These are phyloP conservation scores for Isoperla grammatica DNA, from an alignment of 2,888 invertebrate species.

Conservation along the genomic window DNA sequence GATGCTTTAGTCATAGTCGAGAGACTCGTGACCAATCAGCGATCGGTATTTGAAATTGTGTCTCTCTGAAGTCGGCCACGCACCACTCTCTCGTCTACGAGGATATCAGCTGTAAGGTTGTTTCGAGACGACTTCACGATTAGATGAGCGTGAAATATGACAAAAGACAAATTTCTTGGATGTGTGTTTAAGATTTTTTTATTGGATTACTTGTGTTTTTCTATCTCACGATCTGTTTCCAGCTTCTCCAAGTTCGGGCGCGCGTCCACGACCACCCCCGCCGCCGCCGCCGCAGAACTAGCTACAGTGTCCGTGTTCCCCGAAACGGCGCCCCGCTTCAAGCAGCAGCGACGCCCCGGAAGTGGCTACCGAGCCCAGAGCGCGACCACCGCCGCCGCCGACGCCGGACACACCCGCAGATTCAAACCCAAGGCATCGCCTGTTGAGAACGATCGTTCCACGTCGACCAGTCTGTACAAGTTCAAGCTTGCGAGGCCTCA, in stretches of 20 bases:
- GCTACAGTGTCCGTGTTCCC: constrained; percentile 59
- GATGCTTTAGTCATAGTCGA: too few species aligned
- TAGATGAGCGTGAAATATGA: too few species aligned
- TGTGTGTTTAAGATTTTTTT: too few species aligned
- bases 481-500: constrained; percentile 76
- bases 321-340: constrained; percentile 45
- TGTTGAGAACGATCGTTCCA: constrained; percentile 24
- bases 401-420: constrained; percentile 43
- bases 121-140: too few species aligned
- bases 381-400: constrained; percentile 36
- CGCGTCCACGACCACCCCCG: not conserved
- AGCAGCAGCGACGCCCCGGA: constrained; percentile 38
- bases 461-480: constrained; percentile 64
- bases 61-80: too few species aligned
- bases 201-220: too few species aligned
- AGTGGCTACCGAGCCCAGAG: constrained; percentile 37
- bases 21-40: too few species aligned
- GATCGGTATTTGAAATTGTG: too few species aligned
- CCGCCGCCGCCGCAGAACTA: constrained; percentile 48
- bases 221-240: constrained; percentile 35
- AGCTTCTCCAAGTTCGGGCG: constrained; percentile 42
- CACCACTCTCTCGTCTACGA: too few species aligned
- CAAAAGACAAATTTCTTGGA: too few species aligned
- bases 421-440: constrained; percentile 57
- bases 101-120: too few species aligned